These are phyloP conservation scores for Hafferia zeledoni DNA, from an alignment of 2,797 vertebrate genomes.

Conservation along the genomic window DNA sequence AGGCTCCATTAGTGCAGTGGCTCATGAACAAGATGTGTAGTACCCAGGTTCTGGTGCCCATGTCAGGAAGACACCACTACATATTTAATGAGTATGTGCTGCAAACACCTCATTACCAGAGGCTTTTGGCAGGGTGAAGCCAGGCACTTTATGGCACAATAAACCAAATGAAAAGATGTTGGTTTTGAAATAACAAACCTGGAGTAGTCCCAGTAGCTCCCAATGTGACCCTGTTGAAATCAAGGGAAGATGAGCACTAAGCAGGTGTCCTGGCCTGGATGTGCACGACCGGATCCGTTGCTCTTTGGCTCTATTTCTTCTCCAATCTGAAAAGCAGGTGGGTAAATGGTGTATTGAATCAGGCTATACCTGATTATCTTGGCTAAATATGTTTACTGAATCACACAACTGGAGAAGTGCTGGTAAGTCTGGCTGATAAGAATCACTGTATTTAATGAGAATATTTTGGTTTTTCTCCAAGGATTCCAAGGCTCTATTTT, in stretches of 20 bases:
- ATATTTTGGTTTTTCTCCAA: neutral
- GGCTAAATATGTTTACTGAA: neutral
- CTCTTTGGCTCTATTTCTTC: neutral
- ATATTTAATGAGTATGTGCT: neutral
- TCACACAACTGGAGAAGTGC: neutral
- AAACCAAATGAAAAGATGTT: slow-evolving; percentile 15
- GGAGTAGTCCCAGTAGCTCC: neutral
- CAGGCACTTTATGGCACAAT: neutral
- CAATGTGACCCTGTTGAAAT: neutral
- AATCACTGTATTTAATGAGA: neutral
- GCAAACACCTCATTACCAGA: neutral
- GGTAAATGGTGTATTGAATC: neutral
- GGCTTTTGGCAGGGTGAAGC: neutral
- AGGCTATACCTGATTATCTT: neutral
- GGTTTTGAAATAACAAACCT: slow-evolving; percentile 25
- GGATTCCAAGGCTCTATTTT: neutral
- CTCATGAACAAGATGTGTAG: neutral
- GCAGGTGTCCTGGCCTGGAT: slow-evolving; percentile 3
- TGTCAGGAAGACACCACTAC: neutral
- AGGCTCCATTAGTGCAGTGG: neutral
- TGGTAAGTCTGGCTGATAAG: neutral
- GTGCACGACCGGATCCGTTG: fast-evolving
- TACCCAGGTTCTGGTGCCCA: neutral
- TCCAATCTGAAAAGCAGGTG: slow-evolving; percentile 1
- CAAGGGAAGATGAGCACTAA: neutral